These are phyloP conservation scores for Cynoglossus semilaevis DNA, from an alignment of 2,113 vertebrate species.

Conservation along the genomic window DNA sequence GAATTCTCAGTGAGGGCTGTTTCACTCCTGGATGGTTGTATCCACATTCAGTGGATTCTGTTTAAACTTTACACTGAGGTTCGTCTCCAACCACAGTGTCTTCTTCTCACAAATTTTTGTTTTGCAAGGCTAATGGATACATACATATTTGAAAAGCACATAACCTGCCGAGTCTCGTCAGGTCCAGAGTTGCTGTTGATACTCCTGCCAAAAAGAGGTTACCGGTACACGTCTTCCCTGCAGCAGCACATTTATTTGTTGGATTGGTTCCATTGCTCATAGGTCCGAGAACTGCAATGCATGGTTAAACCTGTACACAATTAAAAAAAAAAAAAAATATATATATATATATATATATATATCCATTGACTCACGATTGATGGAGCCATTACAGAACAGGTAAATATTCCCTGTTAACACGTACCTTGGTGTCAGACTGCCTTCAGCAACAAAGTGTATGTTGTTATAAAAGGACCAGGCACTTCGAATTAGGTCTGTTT, in stretches of 20 bases:
- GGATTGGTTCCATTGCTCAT: constrained; percentile 11
- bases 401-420: neutral
- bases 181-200: constrained; percentile 30
- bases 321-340: no score
- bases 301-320: constrained; percentile 9
- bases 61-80: no score
- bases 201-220: constrained; percentile 9
- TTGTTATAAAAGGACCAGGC: constrained; percentile 4
- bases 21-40: no score
- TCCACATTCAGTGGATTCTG: no score
- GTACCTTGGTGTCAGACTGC: neutral
- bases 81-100: no score
- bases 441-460: neutral
- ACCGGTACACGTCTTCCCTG: constrained; percentile 17
- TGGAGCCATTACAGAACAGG: neutral
- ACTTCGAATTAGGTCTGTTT: neutral
- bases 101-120: no score
- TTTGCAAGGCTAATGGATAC: no score
- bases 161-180: constrained; percentile 3
- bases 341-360: no score
- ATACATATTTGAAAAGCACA: neutral
- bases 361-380: neutral
- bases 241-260: constrained; percentile 21
- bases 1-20: no score
- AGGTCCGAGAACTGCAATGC: constrained; percentile 6